Evolutionary conservation across 2,113 vertebrate species (phyloP).

Genomic region (Carollia perspicillata): DNA sequence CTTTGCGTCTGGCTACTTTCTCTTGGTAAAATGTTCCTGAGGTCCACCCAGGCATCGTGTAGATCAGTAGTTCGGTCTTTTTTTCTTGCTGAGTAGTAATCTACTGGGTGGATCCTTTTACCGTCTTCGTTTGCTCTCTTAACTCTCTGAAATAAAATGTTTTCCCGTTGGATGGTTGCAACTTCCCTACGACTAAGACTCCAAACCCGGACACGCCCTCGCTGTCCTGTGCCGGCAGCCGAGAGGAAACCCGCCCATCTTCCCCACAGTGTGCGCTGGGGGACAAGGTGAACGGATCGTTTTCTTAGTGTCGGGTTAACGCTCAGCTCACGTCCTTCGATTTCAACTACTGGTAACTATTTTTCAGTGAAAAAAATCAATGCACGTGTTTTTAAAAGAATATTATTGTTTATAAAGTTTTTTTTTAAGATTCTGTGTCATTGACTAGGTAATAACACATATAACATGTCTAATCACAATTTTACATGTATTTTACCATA

Average conservation of each 20-base stretch:
- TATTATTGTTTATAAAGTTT: background rate
- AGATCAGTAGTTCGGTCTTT: background rate
- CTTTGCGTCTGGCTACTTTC: background rate
- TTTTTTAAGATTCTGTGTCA: background rate
- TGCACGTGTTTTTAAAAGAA: background rate
- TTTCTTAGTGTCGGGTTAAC: background rate
- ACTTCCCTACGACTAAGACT: background rate
- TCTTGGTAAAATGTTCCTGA: background rate
- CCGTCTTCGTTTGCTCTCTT: background rate
- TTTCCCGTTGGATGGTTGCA: background rate
- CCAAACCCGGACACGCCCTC: background rate
- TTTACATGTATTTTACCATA: background rate
- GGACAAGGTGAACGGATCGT: background rate
- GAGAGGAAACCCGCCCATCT: background rate
- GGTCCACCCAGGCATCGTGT: accelerated
- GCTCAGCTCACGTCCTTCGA: background rate
- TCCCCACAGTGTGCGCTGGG: accelerated
- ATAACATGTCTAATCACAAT: background rate
- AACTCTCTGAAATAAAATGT: background rate
- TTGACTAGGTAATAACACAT: background rate
- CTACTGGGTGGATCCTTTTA: background rate
- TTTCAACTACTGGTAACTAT: background rate
- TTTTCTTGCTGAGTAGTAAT: background rate
- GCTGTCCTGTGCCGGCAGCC: background rate
- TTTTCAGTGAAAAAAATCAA: background rate